Evolutionary conservation across 2,113 vertebrate species (phyloP), one percentile per base, ranked within the genome.

Genomic region (Microtus pennsylvanicus): DNA sequence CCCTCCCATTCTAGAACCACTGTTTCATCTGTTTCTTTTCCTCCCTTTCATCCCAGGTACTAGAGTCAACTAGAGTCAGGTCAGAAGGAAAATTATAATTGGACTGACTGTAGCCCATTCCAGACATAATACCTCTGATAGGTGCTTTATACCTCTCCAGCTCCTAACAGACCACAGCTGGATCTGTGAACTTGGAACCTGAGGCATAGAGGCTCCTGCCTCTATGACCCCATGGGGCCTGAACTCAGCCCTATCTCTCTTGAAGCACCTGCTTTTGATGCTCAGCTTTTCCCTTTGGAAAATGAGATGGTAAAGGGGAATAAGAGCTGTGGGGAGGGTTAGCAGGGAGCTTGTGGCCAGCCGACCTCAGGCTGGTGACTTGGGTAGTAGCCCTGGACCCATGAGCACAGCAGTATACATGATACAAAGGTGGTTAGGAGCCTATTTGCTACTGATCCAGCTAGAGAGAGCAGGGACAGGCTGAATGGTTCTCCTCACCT

Each of bases 1-100:
- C 19, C 19, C 26, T 87, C 28, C 63, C 35, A 38, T 93, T 97
- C 97, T 97, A 95, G 97, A 98, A 96, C 42, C 17, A 33, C 22
- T 47, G 28, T 83, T 21, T 89, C 26, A 86, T 0, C 0, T 87
- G 38, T 8, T n/a, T 30, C 76, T 26, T 22, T 28, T 87, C 35
- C 17, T 38, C 65, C 67, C 63, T 52, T 28, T 16, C 88, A 10
- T 70, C 42, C 70, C n/a, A 88, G 16, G 38, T 7, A 7, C 35
- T 30, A 86, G 67, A 74, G 80, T 55, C 69, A 69, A 19, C 61
- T 70, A 52, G 50, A 52, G 50, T 55, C 14, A 67, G 83, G 76
- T 42, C 69, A 85, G 75, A 95, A 76, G 30, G 30, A 69, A 33
- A 38, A 6, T 14, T 19, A 13, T 78, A 58, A 82, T 35, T 16